A percentile compares a stretch with the other conserved stretches of the same genome.
Evolutionary conservation across 1,140 invertebrate species (phyloP).

Genomic region (Berghia stephanieae): DNA sequence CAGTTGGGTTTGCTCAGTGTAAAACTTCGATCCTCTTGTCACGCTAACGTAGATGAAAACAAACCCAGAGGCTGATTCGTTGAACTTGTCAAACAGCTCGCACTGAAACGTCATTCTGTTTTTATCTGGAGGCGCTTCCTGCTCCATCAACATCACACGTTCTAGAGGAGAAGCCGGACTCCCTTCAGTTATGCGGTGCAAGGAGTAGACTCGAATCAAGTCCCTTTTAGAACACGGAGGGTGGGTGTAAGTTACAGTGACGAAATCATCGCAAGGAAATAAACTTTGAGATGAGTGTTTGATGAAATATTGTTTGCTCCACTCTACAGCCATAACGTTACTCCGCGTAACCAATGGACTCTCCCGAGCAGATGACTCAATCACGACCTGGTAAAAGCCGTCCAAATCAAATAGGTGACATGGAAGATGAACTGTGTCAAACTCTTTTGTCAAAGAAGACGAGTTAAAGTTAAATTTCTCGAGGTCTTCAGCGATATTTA

Average conservation of each 20-base stretch:
- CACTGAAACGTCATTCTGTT: conserved; percentile 41
- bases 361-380: conserved; percentile 36
- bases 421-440: too few species aligned
- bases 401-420: conserved; percentile 49
- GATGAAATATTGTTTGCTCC: conserved; percentile 45
- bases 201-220: conserved; percentile 44
- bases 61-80: conserved; percentile 39
- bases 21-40: conserved; percentile 38
- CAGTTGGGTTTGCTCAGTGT: conserved; percentile 40
- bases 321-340: conserved; percentile 42
- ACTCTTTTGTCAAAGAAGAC: too few species aligned
- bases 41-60: conserved; percentile 53
- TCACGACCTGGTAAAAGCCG: conserved; percentile 46
- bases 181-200: conserved; percentile 33
- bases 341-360: conserved; percentile 34
- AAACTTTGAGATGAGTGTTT: conserved; percentile 34
- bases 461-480: too few species aligned
- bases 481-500: too few species aligned
- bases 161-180: conserved; percentile 48
- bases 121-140: conserved; percentile 35
- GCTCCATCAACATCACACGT: conserved; percentile 43
- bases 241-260: conserved; percentile 44
- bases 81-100: conserved; percentile 33
- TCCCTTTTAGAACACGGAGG: conserved; percentile 44
- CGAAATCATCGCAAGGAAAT: conserved; percentile 42